These are phyloP conservation scores for Ochotona princeps DNA, from an alignment of 2,113 vertebrate species.

Conservation along the genomic window DNA sequence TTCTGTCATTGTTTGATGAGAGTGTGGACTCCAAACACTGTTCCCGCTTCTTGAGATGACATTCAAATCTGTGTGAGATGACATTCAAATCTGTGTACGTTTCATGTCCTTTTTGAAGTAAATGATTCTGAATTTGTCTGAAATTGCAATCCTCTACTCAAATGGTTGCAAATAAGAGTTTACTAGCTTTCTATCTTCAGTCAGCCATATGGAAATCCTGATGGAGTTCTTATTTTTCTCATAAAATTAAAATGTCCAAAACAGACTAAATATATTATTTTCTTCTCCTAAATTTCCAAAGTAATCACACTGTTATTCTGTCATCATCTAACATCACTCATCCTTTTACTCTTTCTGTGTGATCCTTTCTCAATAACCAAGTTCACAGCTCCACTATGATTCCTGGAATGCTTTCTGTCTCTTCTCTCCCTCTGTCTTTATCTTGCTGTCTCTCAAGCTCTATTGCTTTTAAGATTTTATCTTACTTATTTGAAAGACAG, in stretches of 20 bases:
- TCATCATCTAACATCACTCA: background rate
- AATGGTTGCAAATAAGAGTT: background rate
- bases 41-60: background rate
- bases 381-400: background rate
- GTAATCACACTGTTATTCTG: background rate
- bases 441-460: no score
- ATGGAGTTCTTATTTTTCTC: conserved; percentile 6
- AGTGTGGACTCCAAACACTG: background rate
- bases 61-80: no score
- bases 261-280: background rate
- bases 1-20: conserved; percentile 37
- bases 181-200: background rate
- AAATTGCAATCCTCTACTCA: background rate
- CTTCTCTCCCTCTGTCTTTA: no score
- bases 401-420: background rate
- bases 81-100: background rate
- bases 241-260: conserved; percentile 50
- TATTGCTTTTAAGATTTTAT: no score
- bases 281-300: conserved; percentile 19
- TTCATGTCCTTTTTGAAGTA: background rate
- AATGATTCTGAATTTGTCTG: background rate
- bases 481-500: no score
- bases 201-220: background rate
- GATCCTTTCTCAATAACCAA: background rate
- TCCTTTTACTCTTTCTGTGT: background rate